phyloP scores from a whole-genome alignment of 53 echinoderm and acorn worm genomes.

The Arbacia lixula region DNA sequence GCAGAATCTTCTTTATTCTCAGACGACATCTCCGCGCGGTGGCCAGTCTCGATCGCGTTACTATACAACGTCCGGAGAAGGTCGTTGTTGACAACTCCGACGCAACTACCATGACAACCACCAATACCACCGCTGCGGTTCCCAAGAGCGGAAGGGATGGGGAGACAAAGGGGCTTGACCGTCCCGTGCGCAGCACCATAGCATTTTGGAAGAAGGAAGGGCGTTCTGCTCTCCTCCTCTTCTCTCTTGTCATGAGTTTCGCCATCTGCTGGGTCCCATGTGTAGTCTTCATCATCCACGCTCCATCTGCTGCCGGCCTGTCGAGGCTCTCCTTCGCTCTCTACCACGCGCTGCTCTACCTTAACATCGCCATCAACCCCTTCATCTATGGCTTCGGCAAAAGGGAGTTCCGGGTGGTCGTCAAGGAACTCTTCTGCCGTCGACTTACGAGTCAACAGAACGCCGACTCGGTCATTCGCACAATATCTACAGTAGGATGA shows the following conservation, averaged over 20 bases:
- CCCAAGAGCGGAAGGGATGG: neutral
- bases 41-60: too few species aligned
- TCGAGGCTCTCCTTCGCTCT: conserved; percentile 19
- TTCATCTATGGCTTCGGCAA: conserved; percentile 68
- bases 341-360: conserved; percentile 45
- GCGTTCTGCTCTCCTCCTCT: conserved; percentile 28
- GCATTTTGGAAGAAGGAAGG: conserved; percentile 9
- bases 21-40: conserved; percentile 33
- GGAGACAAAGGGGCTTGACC: neutral
- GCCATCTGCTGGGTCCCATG: conserved; percentile 6
- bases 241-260: conserved; percentile 41
- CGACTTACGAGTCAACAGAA: neutral
- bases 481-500: neutral
- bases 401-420: conserved; percentile 34
- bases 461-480: neutral
- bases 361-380: conserved; percentile 47
- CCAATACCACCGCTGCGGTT: too few species aligned
- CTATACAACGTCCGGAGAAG: too few species aligned
- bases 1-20: conserved; percentile 22
- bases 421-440: conserved; percentile 20
- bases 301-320: neutral
- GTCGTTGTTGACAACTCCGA: too few species aligned
- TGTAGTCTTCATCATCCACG: neutral
- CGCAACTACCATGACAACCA: too few species aligned
- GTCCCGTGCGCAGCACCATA: too few species aligned